Evolutionary conservation across 2,113 vertebrate species (phyloP), one percentile per base, ranked within the genome.

Genomic region (Microcebus tavaratra): DNA sequence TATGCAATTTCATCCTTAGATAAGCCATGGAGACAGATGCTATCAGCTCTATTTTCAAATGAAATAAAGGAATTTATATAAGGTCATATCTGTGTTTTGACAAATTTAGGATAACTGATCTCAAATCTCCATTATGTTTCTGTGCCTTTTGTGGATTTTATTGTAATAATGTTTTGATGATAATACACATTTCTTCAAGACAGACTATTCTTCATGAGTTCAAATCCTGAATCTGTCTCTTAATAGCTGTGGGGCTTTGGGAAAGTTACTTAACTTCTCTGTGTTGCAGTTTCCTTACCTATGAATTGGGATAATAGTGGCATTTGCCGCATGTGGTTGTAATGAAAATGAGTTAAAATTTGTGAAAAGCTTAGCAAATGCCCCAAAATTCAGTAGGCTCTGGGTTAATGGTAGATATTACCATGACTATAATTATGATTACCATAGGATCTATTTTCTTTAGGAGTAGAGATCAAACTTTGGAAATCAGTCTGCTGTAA

Each of bases 341-440:
- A 23, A 39, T 48, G 25, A 80, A 36, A 42, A 68, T 45, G 27
- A 31, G 20, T 48, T 29, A 90, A 76, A 65, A 65, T 84, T 27
- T 72, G 61, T 50, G 72, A 89, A 90, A 80, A n/a, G 31, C 36
- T 96, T n/a, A 90, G 36, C 20, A 65, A 78, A 92, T 34, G 79
- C 5, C 20, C 59, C 55, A 17, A 29, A 48, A 88, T 42, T 83
- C 45, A 8, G 0, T 20, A 42, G 80, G 14, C 5, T 45, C 20
- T 42, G 15, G 3, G 29, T 6, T 53, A n/a, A 59, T 50, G 17
- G 31, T 17, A 79, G n/a, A 5, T 45, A 34, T 31, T 42, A 39
- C 4, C n/a, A 34, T 23, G 1, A 36, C 72, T 55, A 53, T 27
- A 57, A 45, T 55, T 31, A 31, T 17, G 2, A 55, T 68, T 83